Base-by-base conservation (phyloP, 2,888 invertebrate species). In the Synergus itoensis region DNA sequence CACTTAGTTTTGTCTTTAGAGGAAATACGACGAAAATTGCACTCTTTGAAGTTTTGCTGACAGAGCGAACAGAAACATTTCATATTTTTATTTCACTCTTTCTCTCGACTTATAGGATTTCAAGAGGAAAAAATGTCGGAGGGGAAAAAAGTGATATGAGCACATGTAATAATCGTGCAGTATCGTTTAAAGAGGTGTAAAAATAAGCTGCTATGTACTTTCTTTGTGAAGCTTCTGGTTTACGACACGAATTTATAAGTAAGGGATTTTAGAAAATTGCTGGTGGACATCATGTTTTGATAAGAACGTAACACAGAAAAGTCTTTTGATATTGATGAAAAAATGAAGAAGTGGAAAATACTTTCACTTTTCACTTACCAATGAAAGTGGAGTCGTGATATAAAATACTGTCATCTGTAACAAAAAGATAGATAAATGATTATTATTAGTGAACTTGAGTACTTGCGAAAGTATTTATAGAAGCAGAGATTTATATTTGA, bases 361-460 rank as follows among this genome's bases (percentile, higher is more conserved):
- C 16, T 53, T 53, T 48, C 0, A 73, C 73, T 73, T n/a, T 53
- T 48, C 4, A 73, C 73, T 73, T n/a, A 73, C 53, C 73, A 53
- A 73, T 16, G 36, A 48, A 73, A 36, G n/a, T 16, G 73, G 12
- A 11, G 43, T n/a, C 5, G 11, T 28, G 11, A 53, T 53, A 36
- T n/a, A 53, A 53, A 48, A 28, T 69, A n/a, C 36, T 53, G 73
- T 36, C 53, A 73, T 73, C 73, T 73, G 73, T 5, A 69, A 69
- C 45, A 69, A 16, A 73, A 53, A 48, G 4, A 53, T 2, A 53
- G 7, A 53, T n/a, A n/a, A 8, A n/a, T n/a, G n/a, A 2, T 53
- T 53, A 45, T 12, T 11, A 45, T 45, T 45, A 14, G 36, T 36
- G 5, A 36, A 36, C 36, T 36, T 36, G 28, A 28, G 28, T 28